Evolutionary conservation across 2,113 vertebrate species (phyloP).

Genomic region (Neogale vison): DNA sequence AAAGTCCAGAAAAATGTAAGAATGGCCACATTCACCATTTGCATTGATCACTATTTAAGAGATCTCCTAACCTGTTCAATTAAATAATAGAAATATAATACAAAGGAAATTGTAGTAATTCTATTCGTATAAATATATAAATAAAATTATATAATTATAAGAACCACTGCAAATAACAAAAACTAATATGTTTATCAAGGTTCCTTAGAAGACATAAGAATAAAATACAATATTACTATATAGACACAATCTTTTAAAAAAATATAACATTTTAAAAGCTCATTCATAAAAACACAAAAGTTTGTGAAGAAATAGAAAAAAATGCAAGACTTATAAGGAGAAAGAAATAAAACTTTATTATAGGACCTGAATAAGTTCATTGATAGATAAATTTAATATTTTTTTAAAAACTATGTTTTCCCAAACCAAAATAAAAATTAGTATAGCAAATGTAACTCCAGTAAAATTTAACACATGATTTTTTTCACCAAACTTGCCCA

Average conservation of each 20-base stretch:
- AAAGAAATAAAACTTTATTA: not conserved
- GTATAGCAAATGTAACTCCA: not conserved
- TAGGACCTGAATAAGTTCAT: not conserved
- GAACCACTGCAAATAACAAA: not conserved
- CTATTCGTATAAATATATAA: not conserved
- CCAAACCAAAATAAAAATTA: not conserved
- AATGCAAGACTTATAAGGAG: not conserved
- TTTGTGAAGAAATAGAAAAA: not conserved
- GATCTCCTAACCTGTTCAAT: not conserved
- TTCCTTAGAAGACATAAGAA: not conserved
- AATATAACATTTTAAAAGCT: not conserved
- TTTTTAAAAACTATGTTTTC: not conserved
- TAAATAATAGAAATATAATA: not conserved
- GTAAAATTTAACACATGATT: not conserved
- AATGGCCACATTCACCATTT: not conserved
- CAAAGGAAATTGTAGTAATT: not conserved
- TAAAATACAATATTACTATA: not conserved
- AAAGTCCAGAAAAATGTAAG: conserved; percentile 7
- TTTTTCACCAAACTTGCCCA: not conserved
- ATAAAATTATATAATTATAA: not conserved
- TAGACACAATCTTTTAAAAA: not conserved
- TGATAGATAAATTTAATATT: not conserved
- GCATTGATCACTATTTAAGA: not conserved
- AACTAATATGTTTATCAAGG: not conserved
- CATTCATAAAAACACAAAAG: not conserved